Evolutionary conservation across 1,140 invertebrate species (phyloP), one percentile per base, ranked within the genome.

Genomic region (Neuroterus valhalla): DNA sequence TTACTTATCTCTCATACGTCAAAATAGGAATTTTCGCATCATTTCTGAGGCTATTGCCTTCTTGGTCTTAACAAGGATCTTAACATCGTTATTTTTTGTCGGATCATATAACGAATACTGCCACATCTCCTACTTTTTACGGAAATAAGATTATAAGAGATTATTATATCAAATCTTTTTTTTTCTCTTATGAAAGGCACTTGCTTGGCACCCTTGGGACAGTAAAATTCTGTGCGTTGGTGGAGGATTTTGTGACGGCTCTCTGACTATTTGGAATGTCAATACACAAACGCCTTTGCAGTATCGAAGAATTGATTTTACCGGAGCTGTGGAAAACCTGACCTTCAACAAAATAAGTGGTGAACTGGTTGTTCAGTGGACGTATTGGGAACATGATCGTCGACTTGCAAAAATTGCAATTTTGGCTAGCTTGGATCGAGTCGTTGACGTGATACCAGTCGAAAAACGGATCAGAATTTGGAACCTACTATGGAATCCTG

Each of bases 351-450:
- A 86, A 45, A 66, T 79, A 2, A 87, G 81, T 43, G 85, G 80
- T 6, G 87, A 88, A 66, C 52, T 88, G 46, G 68, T 86, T n/a
- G 87, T 88, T 4, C 76, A 84, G 5, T 87, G 87, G 85, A 80
- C 75, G 8, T 83, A 83, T 31, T 67, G 45, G 6, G 71, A 77
- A 3, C 69, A 66, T 1, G 23, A 71, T 1, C 71, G 38, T 2
- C 45, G 71, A 62, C 70, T 38, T 23, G 76, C 69, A 2, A 70
- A 80, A 31, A 78, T 87, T 2, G 77, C 77, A 1, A 74, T 87
- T 21, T 69, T 87, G 1, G 76, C 80, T 2, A 79, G 68, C 67
- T 78, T 87, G 15, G 76, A 87, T 72, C 70, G 48, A 4, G 66
- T 87, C 19, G 85, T 87, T 12, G 87, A 88, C 66, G 75, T 66